Base-by-base conservation (phyloP, 2,888 invertebrate species). In the Drosophila tripunctata region DNA sequence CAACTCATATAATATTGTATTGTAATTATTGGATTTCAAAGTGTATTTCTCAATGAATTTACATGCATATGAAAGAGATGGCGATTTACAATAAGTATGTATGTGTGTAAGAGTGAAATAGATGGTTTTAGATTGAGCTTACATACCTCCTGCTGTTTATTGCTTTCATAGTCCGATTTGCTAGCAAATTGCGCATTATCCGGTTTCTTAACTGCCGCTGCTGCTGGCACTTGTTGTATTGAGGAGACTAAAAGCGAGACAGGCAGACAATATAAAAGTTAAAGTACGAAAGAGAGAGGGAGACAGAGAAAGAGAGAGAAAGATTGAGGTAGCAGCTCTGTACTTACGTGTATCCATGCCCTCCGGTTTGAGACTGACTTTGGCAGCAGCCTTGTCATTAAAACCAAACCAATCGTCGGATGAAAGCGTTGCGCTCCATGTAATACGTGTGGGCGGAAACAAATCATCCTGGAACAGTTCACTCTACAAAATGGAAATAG, bases 401-500 rank as follows among this genome's bases (percentile, higher is more conserved):
- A 95, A 95, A 43, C 91, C 91, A 76, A 98, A 94, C 99, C 99
- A 99, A 78, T 96, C 96, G 0, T 91, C 89, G 30, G 95, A 95
- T 2, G 93, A 92, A 92, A 96, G 92, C 60, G 95, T 94, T 41
- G 97, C 93, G 89, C 94, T 92, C 98, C 98, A 98, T 76, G 96
- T 96, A 60, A 97, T 95, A 89, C 94, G 94, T 2, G 98, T 98
- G 15, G 96, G 96, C 10, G 98, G 99, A 92, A 98, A 99, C 64
- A 99, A 92, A 93, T 99, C 99, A 91, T 99, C 98, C 95, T 99
- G 99, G 93, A 99, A 99, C 71, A 96, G 93, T 90, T 98, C 98
- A 88, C 95, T 96, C 98, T 98, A 73, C 30, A 80, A 4, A n/a
- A n/a, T n/a, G n/a, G n/a, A n/a, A n/a, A n/a, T n/a, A n/a, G n/a